Percentiles rank a stretch among this genome's conserved stretches.
Conservation (phyloP, 2,888 invertebrate species). For the Hanleya hanleyi region DNA sequence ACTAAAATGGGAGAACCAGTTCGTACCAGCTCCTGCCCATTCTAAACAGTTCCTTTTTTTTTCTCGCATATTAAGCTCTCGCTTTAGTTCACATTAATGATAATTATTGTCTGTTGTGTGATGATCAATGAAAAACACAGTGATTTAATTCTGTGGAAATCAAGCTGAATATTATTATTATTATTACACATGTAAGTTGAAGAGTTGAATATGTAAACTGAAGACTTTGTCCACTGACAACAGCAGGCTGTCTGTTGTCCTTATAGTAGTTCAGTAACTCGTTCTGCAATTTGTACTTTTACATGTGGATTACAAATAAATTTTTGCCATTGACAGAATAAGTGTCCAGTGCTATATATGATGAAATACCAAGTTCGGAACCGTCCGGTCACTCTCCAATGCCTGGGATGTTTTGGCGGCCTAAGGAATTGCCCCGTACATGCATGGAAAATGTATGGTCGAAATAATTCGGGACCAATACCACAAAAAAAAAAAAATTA, state of each 20-base stretch:
- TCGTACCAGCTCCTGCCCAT: neutral
- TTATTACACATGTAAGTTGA: neutral
- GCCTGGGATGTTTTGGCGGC: no score
- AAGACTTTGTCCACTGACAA: neutral
- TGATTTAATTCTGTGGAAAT: slow-evolving; percentile 7
- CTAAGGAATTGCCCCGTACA: no score
- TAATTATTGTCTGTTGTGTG: slow-evolving; percentile 8
- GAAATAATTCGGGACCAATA: no score
- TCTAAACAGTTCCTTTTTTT: neutral
- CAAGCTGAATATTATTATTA: neutral
- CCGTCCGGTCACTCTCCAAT: no score
- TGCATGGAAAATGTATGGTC: no score
- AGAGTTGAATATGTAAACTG: neutral
- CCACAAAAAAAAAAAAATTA: no score
- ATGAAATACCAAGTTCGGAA: no score
- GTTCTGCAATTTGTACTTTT: slow-evolving; percentile 12
- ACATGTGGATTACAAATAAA: slow-evolving; percentile 5
- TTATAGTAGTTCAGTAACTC: slow-evolving; percentile 3
- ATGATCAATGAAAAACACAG: neutral
- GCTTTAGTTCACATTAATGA: neutral
- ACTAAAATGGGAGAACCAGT: no score
- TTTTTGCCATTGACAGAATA: slow-evolving; percentile 10
- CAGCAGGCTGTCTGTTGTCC: slow-evolving; percentile 10
- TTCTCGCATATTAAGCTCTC: neutral
- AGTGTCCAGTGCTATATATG: no score